Evolutionary conservation across 2,797 vertebrate genomes (phyloP).

Genomic region (Cyclura pinguis): DNA sequence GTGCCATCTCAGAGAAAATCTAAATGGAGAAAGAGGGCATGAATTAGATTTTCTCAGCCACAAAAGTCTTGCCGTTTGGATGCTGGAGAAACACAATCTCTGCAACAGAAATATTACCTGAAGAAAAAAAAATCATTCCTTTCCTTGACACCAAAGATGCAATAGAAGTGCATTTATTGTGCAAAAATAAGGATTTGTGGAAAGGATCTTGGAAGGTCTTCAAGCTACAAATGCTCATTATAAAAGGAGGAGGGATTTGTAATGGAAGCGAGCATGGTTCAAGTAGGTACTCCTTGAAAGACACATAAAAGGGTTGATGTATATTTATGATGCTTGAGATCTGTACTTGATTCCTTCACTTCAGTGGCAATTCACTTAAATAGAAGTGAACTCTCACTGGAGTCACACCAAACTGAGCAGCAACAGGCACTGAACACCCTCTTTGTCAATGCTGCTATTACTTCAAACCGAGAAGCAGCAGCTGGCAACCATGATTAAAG

Average conservation of each 20-base stretch:
- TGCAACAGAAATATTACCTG: not conserved
- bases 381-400: slow-evolving; percentile 1
- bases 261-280: slow-evolving; percentile 37
- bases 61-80: not conserved
- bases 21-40: not conserved
- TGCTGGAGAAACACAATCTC: not conserved
- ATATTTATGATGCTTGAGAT: slow-evolving; percentile 36
- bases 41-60: not conserved
- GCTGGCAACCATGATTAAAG: slow-evolving; percentile 36
- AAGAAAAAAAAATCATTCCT: not conserved
- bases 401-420: not conserved
- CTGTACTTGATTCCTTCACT: slow-evolving; percentile 40
- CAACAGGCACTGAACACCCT: slow-evolving; percentile 2
- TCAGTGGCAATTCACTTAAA: slow-evolving; percentile 24
- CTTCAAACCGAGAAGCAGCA: slow-evolving; percentile 14
- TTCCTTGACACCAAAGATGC: not conserved
- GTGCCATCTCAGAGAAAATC: not conserved
- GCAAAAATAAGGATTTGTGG: slow-evolving; percentile 8
- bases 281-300: slow-evolving; percentile 38
- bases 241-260: slow-evolving; percentile 21
- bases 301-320: not conserved
- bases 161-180: not conserved
- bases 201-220: slow-evolving; percentile 11
- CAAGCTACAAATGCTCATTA: not conserved
- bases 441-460: slow-evolving; percentile 4